phyloP scores from a whole-genome alignment of 2,797 vertebrate species.

The Chelmon rostratus region DNA sequence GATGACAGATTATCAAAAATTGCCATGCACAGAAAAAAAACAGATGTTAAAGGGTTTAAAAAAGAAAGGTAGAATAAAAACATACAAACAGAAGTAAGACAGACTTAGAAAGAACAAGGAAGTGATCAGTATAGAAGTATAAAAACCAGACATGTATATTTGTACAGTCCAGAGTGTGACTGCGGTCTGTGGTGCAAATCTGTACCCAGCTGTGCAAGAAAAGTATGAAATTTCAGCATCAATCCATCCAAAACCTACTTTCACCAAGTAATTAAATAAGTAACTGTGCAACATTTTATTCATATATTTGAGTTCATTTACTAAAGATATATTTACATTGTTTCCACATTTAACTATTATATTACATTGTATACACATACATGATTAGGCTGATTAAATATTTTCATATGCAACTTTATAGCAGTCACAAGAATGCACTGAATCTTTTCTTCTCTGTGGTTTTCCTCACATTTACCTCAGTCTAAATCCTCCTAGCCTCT shows the following conservation, averaged over 20 bases:
- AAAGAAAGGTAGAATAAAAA: not conserved
- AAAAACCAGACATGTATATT: not conserved
- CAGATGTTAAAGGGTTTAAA: not conserved
- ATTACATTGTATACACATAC: not conserved
- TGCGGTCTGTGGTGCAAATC: not conserved
- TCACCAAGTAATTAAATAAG: not conserved
- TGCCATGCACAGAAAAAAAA: not conserved
- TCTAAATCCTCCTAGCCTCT: not conserved
- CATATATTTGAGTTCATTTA: not conserved
- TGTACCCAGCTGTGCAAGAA: not conserved
- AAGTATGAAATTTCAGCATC: not conserved
- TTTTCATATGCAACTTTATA: not conserved
- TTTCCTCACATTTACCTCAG: not conserved
- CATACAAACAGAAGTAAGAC: conserved; percentile 2
- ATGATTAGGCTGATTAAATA: not conserved
- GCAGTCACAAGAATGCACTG: not conserved
- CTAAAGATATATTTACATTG: not conserved
- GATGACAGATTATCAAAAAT: not conserved
- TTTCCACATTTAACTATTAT: not conserved
- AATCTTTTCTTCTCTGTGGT: not conserved
- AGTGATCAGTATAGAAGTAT: not conserved
- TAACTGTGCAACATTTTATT: too few species aligned
- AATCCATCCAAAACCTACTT: too few species aligned
- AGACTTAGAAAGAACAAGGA: not conserved
- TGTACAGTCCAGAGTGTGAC: not conserved